A percentile compares a stretch with the other conserved stretches of the same genome.
These are phyloP conservation scores for Semnornis frantzii DNA, from an alignment of 2,113 vertebrate genomes.

Conservation along the genomic window DNA sequence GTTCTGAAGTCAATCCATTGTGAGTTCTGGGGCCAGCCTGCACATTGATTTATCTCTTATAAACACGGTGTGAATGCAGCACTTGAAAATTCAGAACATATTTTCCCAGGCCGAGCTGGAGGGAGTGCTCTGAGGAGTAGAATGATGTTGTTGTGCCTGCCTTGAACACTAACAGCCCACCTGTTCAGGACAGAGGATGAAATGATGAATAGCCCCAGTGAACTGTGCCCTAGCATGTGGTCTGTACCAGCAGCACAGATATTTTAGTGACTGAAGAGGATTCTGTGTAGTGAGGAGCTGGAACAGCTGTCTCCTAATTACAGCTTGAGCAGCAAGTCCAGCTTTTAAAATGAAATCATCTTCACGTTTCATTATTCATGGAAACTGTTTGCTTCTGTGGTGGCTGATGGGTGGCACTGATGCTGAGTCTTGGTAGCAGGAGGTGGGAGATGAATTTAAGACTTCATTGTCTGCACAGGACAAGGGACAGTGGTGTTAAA, in stretches of 20 bases:
- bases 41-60: not conserved
- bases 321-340: not conserved
- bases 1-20: conserved; percentile 7
- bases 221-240: not conserved
- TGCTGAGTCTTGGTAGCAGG: not conserved
- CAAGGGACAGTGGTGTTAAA: too few relatives aligned
- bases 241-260: not conserved
- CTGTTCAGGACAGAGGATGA: conserved; percentile 53
- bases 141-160: not conserved
- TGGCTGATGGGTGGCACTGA: not conserved
- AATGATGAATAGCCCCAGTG: conserved; percentile 41
- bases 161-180: conserved; percentile 23
- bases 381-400: not conserved
- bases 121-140: not conserved
- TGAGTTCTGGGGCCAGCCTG: not conserved
- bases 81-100: not conserved
- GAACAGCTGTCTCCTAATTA: conserved; percentile 13
- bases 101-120: not conserved
- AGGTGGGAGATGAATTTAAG: not conserved
- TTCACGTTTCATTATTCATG: not conserved
- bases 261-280: conserved; percentile 13
- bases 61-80: not conserved
- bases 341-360: not conserved
- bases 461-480: not conserved
- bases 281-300: not conserved